These are phyloP conservation scores for Pipistrellus pygmaeus DNA, from an alignment of 2,797 vertebrate species.

Conservation along the genomic window DNA sequence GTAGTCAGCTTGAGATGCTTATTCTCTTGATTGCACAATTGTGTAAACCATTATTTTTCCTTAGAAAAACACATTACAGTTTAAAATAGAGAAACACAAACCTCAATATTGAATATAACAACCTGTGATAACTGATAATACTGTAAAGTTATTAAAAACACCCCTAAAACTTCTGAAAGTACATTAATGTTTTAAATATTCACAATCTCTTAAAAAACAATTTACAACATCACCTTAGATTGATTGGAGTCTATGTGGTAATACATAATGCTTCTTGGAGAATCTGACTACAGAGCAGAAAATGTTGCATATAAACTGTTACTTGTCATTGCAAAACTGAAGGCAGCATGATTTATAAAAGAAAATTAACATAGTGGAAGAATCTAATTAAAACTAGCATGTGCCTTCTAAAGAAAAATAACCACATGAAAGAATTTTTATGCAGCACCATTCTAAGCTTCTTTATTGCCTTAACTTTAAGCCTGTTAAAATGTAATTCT, in stretches of 20 bases:
- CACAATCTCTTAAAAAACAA: constrained; percentile 46
- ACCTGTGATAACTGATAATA: constrained; percentile 41
- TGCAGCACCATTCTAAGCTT: constrained; percentile 12
- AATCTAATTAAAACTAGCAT: constrained; percentile 37
- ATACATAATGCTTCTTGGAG: not conserved
- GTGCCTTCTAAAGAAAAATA: constrained; percentile 18
- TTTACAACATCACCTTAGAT: constrained; percentile 1
- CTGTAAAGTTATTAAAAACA: constrained; percentile 51
- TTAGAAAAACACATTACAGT: constrained; percentile 43
- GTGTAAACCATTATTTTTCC: constrained; percentile 38
- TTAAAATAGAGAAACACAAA: constrained; percentile 60
- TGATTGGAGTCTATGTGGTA: not conserved
- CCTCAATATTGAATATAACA: constrained; percentile 39
- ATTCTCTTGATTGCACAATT: constrained; percentile 30
- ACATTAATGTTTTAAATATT: constrained; percentile 66
- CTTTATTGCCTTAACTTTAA: constrained; percentile 53
- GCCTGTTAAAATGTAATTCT: constrained; percentile 32
- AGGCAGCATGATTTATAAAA: not conserved
- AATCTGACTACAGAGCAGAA: not conserved
- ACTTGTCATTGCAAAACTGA: not conserved
- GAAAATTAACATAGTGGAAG: not conserved
- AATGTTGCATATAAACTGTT: fast-evolving
- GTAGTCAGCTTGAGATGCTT: constrained; percentile 20
- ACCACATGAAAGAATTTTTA: constrained; percentile 32
- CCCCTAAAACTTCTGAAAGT: constrained; percentile 36